A percentile compares a stretch with the other conserved stretches of the same genome.
phyloP scores from a whole-genome alignment of 2,113 vertebrate genomes.

The Oreochromis tanganicae region DNA sequence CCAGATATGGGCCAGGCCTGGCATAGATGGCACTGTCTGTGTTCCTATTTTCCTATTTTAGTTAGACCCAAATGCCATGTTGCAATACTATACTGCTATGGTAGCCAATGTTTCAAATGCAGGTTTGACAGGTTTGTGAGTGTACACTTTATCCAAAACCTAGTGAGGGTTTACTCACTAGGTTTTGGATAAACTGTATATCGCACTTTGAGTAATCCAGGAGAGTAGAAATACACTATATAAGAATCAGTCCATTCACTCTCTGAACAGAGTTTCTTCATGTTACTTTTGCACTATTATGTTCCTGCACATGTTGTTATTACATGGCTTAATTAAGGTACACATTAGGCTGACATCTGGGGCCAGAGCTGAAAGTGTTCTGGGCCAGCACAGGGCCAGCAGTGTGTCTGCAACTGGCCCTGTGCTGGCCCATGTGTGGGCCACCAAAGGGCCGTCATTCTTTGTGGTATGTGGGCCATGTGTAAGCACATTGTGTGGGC shows the following conservation, averaged over 20 bases:
- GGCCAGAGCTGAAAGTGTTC: background rate
- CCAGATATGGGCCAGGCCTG: background rate
- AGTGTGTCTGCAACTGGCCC: background rate
- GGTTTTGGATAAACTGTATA: too few species aligned
- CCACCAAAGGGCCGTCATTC: background rate
- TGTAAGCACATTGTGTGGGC: background rate
- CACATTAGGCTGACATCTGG: too few species aligned
- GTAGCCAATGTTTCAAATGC: background rate
- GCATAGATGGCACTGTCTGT: background rate
- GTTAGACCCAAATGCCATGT: background rate
- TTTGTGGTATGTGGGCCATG: background rate
- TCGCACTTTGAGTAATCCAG: too few species aligned
- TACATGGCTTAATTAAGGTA: too few species aligned
- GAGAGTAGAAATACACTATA: too few species aligned
- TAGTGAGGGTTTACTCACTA: accelerated
- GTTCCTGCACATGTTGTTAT: accelerated
- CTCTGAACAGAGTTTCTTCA: accelerated
- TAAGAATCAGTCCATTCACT: too few species aligned
- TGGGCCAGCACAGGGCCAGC: background rate
- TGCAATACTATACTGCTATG: background rate
- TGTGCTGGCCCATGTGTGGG: background rate
- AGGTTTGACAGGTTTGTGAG: background rate
- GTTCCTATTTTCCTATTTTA: background rate
- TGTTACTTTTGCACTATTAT: too few species aligned
- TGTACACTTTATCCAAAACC: background rate